Conservation (phyloP, 1,140 invertebrate species). For the Pogonognathellus flavescens region DNA sequence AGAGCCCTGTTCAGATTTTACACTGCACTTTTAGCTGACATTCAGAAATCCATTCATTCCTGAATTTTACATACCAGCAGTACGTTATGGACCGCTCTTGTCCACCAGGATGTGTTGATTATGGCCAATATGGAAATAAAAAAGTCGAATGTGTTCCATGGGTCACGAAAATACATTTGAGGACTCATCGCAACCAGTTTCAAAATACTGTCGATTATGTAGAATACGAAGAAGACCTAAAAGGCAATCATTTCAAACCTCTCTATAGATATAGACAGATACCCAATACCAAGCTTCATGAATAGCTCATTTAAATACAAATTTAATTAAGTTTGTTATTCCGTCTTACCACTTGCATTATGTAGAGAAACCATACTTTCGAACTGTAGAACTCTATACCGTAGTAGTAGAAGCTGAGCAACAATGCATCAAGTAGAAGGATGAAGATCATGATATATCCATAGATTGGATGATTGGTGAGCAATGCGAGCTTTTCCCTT, state of each 20-base stretch:
- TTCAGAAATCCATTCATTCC: no score
- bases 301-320: no score
- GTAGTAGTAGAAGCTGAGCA: conserved; percentile 2
- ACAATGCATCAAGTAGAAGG: conserved; percentile 15
- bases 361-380: neutral
- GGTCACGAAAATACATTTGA: neutral
- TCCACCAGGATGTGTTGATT: neutral
- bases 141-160: conserved; percentile 43
- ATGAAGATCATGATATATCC: conserved; percentile 13
- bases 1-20: no score
- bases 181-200: conserved; percentile 6
- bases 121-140: conserved; percentile 18
- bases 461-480: neutral
- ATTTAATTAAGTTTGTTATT: neutral
- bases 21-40: no score
- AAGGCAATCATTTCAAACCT: neutral
- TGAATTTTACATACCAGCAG: conserved; percentile 4
- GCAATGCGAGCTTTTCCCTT: neutral
- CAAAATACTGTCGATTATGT: conserved; percentile 9
- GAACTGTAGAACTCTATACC: neutral
- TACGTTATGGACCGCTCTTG: conserved; percentile 22
- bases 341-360: neutral
- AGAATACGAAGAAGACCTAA: conserved; percentile 28
- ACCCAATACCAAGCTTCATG: no score
- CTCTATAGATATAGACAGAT: no score